Conservation (phyloP, 2,888 invertebrate genomes). For the Octonoba sinensis region DNA sequence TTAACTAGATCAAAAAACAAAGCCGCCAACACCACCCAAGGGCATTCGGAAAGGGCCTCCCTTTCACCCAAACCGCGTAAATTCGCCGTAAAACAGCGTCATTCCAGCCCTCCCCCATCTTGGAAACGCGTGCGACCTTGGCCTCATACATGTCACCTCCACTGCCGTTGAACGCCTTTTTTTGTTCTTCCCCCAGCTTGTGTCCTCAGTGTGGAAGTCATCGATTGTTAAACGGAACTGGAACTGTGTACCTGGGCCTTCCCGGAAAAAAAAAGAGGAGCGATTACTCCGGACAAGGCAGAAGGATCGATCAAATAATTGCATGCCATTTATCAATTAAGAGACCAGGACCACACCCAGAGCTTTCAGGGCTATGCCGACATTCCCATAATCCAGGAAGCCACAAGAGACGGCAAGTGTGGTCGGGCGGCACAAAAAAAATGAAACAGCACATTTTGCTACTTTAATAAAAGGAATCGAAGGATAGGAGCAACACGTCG, state of each 20-base stretch:
- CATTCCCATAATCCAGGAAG: conserved; percentile 62
- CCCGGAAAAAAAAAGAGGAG: conserved; percentile 39
- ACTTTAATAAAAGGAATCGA: conserved; percentile 53
- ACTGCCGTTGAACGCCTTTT: conserved; percentile 10
- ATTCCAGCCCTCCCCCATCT: too few species aligned
- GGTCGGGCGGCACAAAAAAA: conserved; percentile 9
- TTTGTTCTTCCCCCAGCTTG: background rate
- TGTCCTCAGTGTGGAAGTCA: conserved; percentile 19
- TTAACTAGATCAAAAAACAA: too few species aligned
- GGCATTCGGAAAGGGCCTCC: too few species aligned
- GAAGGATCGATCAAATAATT: conserved; percentile 59
- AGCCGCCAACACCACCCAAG: too few species aligned
- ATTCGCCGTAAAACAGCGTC: too few species aligned
- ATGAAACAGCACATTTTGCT: conserved; percentile 35
- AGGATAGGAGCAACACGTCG: conserved; percentile 51
- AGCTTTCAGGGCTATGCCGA: conserved; percentile 57
- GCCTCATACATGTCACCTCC: conserved; percentile 41
- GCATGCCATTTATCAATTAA: conserved; percentile 64
- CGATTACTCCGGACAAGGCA: conserved; percentile 20
- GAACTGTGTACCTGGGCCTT: conserved; percentile 37
- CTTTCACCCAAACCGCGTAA: too few species aligned
- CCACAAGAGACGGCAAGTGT: conserved; percentile 52
- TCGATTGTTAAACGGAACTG: conserved; percentile 46
- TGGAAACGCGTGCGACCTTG: conserved; percentile 25
- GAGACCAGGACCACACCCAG: conserved; percentile 57